Evolutionary conservation across 2,113 vertebrate species (phyloP).

Genomic region (Penelope pileata): DNA sequence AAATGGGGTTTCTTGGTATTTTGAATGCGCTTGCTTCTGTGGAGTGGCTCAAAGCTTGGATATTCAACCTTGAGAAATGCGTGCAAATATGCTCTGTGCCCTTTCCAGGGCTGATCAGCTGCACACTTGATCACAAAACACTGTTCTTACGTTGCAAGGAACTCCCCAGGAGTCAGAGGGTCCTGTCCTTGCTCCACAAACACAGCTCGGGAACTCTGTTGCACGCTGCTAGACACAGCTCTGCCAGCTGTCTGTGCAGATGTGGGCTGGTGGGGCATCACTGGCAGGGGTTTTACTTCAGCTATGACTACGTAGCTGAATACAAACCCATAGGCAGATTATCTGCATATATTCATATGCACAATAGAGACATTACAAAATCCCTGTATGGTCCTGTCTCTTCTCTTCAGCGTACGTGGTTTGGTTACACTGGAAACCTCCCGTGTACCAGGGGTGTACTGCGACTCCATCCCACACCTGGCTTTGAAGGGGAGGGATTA

Average conservation of each 20-base stretch:
- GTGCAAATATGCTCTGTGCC: fast-evolving
- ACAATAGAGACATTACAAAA: not conserved
- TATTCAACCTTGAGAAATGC: not conserved
- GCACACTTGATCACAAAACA: not conserved
- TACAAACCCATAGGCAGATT: not conserved
- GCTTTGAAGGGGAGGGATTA: not conserved
- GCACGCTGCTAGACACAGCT: not conserved
- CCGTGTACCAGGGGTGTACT: not conserved
- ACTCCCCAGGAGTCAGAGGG: not conserved
- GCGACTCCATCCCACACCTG: not conserved
- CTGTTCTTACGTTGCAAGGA: not conserved
- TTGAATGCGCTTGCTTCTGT: not conserved
- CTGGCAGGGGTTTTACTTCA: not conserved
- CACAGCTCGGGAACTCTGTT: fast-evolving
- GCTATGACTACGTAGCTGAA: not conserved
- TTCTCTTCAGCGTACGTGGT: not conserved
- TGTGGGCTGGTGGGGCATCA: not conserved
- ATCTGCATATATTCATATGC: not conserved
- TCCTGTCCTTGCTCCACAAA: not conserved
- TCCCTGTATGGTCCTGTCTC: not conserved
- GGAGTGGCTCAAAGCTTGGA: not conserved
- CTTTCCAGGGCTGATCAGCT: not conserved
- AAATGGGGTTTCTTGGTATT: not conserved
- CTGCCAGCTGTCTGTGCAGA: not conserved
- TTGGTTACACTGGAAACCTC: not conserved